Percentiles rank a stretch among this genome's conserved stretches.
Conservation (phyloP, 2,888 invertebrate species). For the Zele albiditarsus region DNA sequence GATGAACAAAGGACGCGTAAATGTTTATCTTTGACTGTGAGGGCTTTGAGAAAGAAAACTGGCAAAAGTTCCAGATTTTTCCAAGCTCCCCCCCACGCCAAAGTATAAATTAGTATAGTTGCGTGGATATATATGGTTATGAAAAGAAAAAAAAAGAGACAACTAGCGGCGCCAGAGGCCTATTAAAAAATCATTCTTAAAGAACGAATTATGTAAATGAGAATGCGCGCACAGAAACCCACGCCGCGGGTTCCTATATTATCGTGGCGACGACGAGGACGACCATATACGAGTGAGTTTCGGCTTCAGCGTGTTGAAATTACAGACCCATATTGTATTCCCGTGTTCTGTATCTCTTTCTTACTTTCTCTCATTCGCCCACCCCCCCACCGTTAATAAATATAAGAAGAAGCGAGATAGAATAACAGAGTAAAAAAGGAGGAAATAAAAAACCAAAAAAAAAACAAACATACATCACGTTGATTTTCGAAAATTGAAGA, state of each 20-base stretch:
- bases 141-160: conserved; percentile 21
- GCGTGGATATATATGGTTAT: neutral
- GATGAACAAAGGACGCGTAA: neutral
- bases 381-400: conserved; percentile 19
- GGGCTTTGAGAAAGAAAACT: neutral
- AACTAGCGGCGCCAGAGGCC: conserved; percentile 68
- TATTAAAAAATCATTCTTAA: conserved; percentile 71
- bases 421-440: conserved; percentile 7
- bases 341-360: conserved; percentile 26
- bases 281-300: conserved; percentile 34
- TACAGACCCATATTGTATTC: conserved; percentile 62
- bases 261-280: conserved; percentile 58
- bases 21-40: neutral
- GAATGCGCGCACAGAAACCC: conserved; percentile 32
- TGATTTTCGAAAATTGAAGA: conserved; percentile 61
- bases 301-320: conserved; percentile 65
- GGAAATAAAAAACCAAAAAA: conserved; percentile 9
- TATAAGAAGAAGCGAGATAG: conserved; percentile 24
- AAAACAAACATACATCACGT: conserved; percentile 25
- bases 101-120: neutral
- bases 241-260: conserved; percentile 64
- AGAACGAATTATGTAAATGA: conserved; percentile 71
- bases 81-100: neutral
- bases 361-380: conserved; percentile 1
- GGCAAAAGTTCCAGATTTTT: neutral